Conservation (phyloP, 2,113 vertebrate species). For the Thamnophis sirtalis region DNA sequence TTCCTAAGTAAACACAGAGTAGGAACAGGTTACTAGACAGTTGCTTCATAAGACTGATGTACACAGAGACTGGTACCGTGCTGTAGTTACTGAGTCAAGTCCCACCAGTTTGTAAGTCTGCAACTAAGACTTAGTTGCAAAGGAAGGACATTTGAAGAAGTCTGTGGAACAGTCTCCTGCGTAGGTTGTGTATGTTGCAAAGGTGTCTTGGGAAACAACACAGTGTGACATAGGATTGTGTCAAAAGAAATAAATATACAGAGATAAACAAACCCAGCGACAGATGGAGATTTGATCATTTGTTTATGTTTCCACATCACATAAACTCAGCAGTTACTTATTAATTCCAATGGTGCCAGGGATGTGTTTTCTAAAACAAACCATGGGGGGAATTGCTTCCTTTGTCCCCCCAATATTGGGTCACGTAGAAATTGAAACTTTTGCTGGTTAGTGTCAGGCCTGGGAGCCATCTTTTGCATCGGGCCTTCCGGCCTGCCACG, state of each 20-base stretch:
- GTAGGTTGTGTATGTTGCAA: constrained; percentile 2
- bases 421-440: not conserved
- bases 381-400: not conserved
- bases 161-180: not conserved
- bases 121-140: not conserved
- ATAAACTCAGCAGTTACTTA: not conserved
- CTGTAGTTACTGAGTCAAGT: not conserved
- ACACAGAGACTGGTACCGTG: not conserved
- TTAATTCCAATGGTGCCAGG: not conserved
- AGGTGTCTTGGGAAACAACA: not conserved
- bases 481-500: too few species aligned
- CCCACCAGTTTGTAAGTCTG: not conserved
- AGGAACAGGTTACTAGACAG: too few species aligned
- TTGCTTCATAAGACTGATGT: not conserved
- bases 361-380: constrained; percentile 13
- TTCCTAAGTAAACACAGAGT: not conserved
- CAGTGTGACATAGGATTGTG: not conserved
- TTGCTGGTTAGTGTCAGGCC: not conserved
- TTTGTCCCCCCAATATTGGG: not conserved
- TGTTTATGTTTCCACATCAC: not conserved
- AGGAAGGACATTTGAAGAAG: not conserved
- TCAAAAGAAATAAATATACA: not conserved
- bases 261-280: not conserved
- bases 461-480: too few species aligned
- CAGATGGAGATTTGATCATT: constrained; percentile 14